Evolutionary conservation across 2,797 vertebrate genomes (phyloP), one percentile per base, ranked within the genome.

Genomic region (Sebastes taczanowskii): DNA sequence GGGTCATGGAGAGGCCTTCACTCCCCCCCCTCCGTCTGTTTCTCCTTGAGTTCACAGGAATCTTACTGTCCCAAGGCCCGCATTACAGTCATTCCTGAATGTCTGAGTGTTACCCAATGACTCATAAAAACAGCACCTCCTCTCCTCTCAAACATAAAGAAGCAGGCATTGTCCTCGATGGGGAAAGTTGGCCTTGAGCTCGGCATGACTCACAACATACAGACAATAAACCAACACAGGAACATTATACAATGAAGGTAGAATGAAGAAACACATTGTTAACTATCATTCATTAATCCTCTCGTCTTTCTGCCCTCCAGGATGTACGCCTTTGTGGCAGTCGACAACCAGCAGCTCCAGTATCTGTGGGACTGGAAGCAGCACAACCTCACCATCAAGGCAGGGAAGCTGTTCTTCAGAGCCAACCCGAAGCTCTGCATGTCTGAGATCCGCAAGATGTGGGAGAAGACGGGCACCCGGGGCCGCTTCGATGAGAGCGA

Each of bases 351-450:
- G 92, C 97, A 99, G 90, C 95, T 99, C 52, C 98, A 99, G 95
- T 97, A 98, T 72, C 96, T 99, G 3, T 99, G 99, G 99, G 98
- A 99, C 95, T 99, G 98, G 98, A 97, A 96, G 81, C 97, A 97
- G 86, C 99, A 98, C 90, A 99, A 99, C 92, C 94, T 99, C 90
- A 99, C 98, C 52, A 97, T 99, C 94, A 96, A 91, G 65, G 84
- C 94, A 0, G 99, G 99, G 52, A 99, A 97, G 70, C 97, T 99
- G 89, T 97, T 95, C 89, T 99, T 99, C 74, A 95, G 96, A 3
- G 97, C 96, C 87, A 99, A 99, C 91, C 98, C 97, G 38, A 99
- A 98, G 74, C 94, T 99, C 30, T 99, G 99, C 70, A 95, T 97
- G 83, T 98, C 98, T 0, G 98, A 99, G 95, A 99, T 99, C 85